Base-by-base conservation (phyloP, 1,140 invertebrate genomes). In the Aricia agestis region DNA sequence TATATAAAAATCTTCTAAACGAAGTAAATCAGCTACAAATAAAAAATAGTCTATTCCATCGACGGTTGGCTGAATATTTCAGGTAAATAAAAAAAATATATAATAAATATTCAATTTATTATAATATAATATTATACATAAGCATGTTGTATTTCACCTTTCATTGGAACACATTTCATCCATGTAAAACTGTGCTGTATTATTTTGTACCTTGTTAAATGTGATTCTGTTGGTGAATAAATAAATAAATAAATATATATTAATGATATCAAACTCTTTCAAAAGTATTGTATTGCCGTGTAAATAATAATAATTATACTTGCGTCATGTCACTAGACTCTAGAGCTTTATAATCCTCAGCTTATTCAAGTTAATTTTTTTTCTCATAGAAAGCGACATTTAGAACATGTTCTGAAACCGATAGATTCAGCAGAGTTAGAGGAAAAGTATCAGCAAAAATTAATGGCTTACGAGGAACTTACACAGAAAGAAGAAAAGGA, bases 371-470 rank as follows among this genome's bases (percentile, higher is more conserved):
- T 1, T 10, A 67, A 31, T n/a, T 36, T 36, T 17, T 5, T 36
- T 25, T 18, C 58, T 84, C 79, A 66, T 68, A 89, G 89, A 74
- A 91, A 91, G 75, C 75, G 89, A 68, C 90, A 89, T 77, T 77
- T 87, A 1, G 87, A 88, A n/a, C 86, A 91, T 59, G 86, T 90
- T 58, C 72, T 91, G 11, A 90, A 91, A 74, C 78, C 85, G 15
- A 67, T 87, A 19, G 85, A 89, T 70, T 75, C 80, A 19, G 65
- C 45, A 10, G 87, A 91, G 74, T 81, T 89, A 69, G 89, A 91
- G 77, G 87, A 89, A 58, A 91, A 90, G 74, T 91, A 89, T 75
- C 82, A 88, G 69, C 83, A 86, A 73, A 91, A 85, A 66, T 59
- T 91, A 3, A 80, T 86, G 9, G 58, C 77, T 41, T 91, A 84